These are phyloP conservation scores for Chiloscyllium punctatum DNA, from an alignment of 2,797 vertebrate genomes.

Conservation along the genomic window DNA sequence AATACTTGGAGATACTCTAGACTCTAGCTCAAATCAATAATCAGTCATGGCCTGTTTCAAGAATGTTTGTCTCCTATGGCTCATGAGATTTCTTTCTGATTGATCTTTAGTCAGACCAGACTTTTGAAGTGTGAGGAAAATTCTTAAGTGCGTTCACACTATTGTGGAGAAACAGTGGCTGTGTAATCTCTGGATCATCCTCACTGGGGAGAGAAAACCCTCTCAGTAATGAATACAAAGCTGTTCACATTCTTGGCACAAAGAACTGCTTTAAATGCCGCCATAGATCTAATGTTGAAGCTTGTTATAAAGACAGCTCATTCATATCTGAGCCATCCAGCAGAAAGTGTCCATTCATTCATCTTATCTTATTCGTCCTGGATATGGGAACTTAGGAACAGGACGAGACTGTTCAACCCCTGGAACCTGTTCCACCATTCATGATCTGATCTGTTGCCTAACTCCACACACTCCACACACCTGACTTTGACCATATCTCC, in stretches of 20 bases:
- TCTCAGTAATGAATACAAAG: neutral
- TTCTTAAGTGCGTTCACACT: neutral
- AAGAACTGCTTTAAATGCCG: neutral
- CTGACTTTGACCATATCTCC: too few species aligned
- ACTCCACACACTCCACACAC: too few species aligned
- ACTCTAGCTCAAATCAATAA: neutral
- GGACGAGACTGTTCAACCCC: too few species aligned
- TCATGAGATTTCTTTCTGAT: neutral
- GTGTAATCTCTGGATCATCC: neutral
- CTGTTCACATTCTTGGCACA: too few species aligned
- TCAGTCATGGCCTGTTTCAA: neutral
- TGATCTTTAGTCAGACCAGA: slow-evolving; percentile 10
- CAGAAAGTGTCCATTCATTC: neutral
- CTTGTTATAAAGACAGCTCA: too few species aligned
- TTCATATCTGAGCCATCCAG: neutral
- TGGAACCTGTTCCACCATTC: too few species aligned
- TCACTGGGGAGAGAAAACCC: neutral
- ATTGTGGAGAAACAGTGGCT: neutral
- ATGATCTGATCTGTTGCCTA: too few species aligned
- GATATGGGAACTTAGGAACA: neutral
- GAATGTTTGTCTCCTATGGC: neutral
- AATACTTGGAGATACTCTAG: neutral
- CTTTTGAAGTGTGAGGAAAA: slow-evolving; percentile 29
- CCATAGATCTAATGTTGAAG: neutral
- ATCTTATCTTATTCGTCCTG: neutral